These are phyloP conservation scores for Adoxophyes honmai DNA, from an alignment of 1,140 invertebrate species.

Conservation along the genomic window DNA sequence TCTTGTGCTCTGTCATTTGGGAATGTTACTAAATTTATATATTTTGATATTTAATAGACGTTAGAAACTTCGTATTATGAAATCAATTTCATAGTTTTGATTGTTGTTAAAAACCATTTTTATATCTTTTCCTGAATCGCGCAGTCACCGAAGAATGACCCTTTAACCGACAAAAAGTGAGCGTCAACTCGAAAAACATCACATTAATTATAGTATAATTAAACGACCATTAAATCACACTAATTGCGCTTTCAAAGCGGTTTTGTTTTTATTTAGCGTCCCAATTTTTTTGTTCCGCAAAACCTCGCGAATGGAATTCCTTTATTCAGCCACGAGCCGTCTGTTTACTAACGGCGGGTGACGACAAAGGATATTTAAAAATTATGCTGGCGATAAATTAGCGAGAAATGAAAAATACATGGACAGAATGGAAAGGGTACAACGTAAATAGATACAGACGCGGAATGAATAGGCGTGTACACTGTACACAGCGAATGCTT, in stretches of 20 bases:
- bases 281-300: constrained; percentile 57
- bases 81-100: too few relatives aligned
- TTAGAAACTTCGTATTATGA: too few relatives aligned
- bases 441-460: neutral
- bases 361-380: constrained; percentile 67
- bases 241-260: constrained; percentile 57
- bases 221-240: constrained; percentile 73
- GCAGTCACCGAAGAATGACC: neutral
- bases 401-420: constrained; percentile 18
- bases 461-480: constrained; percentile 12
- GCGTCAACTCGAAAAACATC: constrained; percentile 43
- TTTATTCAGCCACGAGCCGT: constrained; percentile 63
- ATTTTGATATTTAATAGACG: too few relatives aligned
- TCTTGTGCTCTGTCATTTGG: too few relatives aligned
- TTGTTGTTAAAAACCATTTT: too few relatives aligned
- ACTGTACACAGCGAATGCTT: too few relatives aligned
- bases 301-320: constrained; percentile 63
- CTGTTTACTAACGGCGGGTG: constrained; percentile 62
- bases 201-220: constrained; percentile 67
- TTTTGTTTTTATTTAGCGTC: constrained; percentile 66
- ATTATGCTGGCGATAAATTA: constrained; percentile 68
- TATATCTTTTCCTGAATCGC: too few relatives aligned
- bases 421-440: constrained; percentile 3
- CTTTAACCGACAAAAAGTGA: constrained; percentile 25
- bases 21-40: too few relatives aligned